These are phyloP conservation scores for Pocota personata DNA, from an alignment of 2,888 invertebrate species.

Conservation along the genomic window DNA sequence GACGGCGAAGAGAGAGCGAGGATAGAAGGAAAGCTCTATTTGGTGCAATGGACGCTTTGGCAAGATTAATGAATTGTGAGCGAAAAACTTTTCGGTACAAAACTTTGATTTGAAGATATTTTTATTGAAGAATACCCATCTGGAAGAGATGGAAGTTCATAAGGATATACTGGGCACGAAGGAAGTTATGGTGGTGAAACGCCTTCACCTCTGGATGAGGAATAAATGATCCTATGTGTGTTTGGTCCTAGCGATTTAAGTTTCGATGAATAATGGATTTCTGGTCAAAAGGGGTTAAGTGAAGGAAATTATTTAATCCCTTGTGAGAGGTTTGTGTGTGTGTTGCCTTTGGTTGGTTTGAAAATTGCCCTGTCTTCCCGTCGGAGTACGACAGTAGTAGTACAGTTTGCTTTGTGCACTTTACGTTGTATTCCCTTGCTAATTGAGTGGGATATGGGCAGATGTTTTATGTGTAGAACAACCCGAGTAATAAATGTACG, in stretches of 20 bases:
- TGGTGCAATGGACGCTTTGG: conserved; percentile 48
- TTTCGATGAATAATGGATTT: conserved; percentile 67
- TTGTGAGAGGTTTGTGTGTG: conserved; percentile 37
- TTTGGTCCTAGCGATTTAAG: conserved; percentile 33
- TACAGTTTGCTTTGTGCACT: neutral
- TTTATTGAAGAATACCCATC: conserved; percentile 57
- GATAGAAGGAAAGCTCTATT: conserved; percentile 32
- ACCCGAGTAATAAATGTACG: neutral
- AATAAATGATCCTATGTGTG: conserved; percentile 15
- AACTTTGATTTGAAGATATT: conserved; percentile 67
- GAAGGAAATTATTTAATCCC: conserved; percentile 58
- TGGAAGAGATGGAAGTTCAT: conserved; percentile 23
- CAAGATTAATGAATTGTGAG: conserved; percentile 71
- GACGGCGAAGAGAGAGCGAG: neutral
- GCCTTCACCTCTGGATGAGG: conserved; percentile 17
- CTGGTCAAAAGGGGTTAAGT: conserved; percentile 59
- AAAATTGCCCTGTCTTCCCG: neutral
- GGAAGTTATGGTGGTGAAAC: conserved; percentile 17
- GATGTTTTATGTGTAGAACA: neutral
- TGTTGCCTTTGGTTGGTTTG: neutral
- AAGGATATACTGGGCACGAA: conserved; percentile 45
- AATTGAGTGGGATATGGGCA: conserved; percentile 17
- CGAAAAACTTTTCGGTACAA: conserved; percentile 60
- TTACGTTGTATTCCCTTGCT: neutral
- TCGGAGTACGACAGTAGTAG: too few relatives aligned